Percentiles rank a stretch among this genome's conserved stretches.
phyloP scores from a whole-genome alignment of 1,140 invertebrate genomes.

The Panagrolaimus sp. region DNA sequence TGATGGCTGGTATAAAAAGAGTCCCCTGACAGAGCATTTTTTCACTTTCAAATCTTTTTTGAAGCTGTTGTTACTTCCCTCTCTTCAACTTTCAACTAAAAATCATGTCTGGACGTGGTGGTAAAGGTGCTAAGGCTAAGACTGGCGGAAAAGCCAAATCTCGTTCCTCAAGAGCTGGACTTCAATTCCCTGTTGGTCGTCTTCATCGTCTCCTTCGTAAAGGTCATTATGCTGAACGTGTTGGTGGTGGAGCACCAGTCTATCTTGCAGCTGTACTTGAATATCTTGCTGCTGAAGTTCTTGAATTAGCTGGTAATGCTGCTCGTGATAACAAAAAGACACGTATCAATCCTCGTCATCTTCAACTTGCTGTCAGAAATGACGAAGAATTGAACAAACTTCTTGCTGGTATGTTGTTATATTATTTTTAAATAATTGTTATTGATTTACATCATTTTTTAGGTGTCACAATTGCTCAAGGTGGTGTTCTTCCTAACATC shows the following conservation, averaged over 20 bases:
- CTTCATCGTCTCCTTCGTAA: constrained; percentile 65
- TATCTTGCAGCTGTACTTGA: constrained; percentile 61
- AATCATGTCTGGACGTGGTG: constrained; percentile 63
- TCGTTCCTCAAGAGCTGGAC: constrained; percentile 60
- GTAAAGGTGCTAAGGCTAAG: constrained; percentile 67
- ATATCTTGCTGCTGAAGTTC: constrained; percentile 61
- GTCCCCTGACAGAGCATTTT: not conserved
- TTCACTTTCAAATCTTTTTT: constrained; percentile 19
- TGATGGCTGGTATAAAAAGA: not conserved
- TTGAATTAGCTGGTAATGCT: constrained; percentile 66
- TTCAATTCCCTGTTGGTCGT: constrained; percentile 62
- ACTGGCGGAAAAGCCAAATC: constrained; percentile 66
- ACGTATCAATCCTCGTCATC: constrained; percentile 73
- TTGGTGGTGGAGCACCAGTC: constrained; percentile 58
- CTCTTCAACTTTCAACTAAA: not conserved
- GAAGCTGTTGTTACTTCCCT: constrained; percentile 24
- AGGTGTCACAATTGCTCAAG: constrained; percentile 74
- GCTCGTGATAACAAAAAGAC: constrained; percentile 63
- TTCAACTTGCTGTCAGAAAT: constrained; percentile 67
- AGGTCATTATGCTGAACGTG: constrained; percentile 64
- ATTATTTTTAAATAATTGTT: too few relatives aligned
- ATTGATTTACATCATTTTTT: too few relatives aligned
- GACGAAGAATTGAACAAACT: constrained; percentile 60
- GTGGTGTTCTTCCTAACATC: constrained; percentile 75
- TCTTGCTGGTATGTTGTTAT: constrained; percentile 65